These are phyloP conservation scores for Diplosoma virens DNA, from an alignment of 23 tunicate genomes.

Conservation along the genomic window DNA sequence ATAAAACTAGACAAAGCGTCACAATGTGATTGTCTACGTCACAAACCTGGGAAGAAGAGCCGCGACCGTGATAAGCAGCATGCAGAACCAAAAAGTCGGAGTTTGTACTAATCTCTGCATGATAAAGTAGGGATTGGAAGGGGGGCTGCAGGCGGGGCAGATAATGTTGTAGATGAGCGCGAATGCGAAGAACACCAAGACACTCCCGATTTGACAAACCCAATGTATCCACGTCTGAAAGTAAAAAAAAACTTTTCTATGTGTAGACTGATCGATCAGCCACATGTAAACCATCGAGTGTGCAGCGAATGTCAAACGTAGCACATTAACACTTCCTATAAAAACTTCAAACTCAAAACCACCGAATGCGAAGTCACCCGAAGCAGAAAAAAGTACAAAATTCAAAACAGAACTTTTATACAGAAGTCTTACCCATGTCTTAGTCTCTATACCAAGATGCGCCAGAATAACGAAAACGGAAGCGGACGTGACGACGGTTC, in stretches of 20 bases:
- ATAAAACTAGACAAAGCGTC: too few relatives aligned
- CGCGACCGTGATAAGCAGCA: slow-evolving; percentile 68
- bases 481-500: slow-evolving; percentile 89
- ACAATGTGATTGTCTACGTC: too few relatives aligned
- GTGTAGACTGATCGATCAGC: too few relatives aligned
- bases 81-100: slow-evolving; percentile 73
- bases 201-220: slow-evolving; percentile 83
- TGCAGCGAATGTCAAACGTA: too few relatives aligned
- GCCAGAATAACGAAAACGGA: slow-evolving; percentile 77
- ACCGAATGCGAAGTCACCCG: background rate
- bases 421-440: slow-evolving; percentile 97
- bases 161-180: slow-evolving; percentile 73
- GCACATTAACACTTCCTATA: too few relatives aligned
- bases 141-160: slow-evolving; percentile 82
- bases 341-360: too few relatives aligned
- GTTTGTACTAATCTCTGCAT: slow-evolving; percentile 85
- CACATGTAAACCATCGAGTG: too few relatives aligned
- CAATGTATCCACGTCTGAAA: slow-evolving; percentile 96
- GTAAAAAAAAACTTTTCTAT: background rate
- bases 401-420: too few relatives aligned
- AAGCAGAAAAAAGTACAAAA: too few relatives aligned
- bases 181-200: slow-evolving; percentile 67
- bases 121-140: slow-evolving; percentile 81
- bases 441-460: slow-evolving; percentile 98
- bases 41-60: slow-evolving; percentile 86